Evolutionary conservation across 30 jellyfish, hydroid and myxozoan genomes (phyloP), one percentile per base, ranked within the genome.

Genomic region (Pseudorhiza aurosa): DNA sequence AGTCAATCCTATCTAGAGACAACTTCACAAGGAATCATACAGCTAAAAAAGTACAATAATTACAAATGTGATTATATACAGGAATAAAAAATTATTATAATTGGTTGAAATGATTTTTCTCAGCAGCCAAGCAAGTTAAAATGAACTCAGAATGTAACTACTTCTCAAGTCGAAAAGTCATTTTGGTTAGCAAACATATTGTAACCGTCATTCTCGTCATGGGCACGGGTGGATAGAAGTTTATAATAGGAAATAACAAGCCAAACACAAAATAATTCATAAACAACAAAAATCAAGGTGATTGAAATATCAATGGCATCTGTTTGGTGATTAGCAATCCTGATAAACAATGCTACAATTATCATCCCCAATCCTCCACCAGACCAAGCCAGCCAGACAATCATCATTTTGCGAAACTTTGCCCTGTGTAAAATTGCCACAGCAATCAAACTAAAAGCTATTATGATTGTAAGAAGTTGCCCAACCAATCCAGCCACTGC

Each of bases 181-280:
- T 64, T 64, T 14, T 64, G 59, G 14, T 64, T 64, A 11, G 58
- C 30, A 64, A 64, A 64, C 14, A 9, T 36, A 64, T 64, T 59
- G 36, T 64, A 64, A 15, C 77, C 77, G 36, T 25, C 77, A 17
- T 24, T 21, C 1, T 22, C 32, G n/a, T 64, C 57, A 64, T 64
- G 19, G 8, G 53, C 58, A 14, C 7, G 11, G 5, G 31, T 14
- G 0, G 36, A 32, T 8, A 70, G 71, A 7, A 70, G 83, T 18
- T 70, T 70, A 42, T 70, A 70, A 47, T 70, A 70, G 31, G 83
- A 70, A 8, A 6, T 28, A 47, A 70, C 83, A 26, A 70, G 49
- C 83, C 83, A 70, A 25, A 45, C 10, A 37, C 83, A 70, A 17
- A 70, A 5, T 10, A 70, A 4, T 33, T 42, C 58, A 22, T 70